phyloP scores from a whole-genome alignment of 2,113 vertebrate species.

The Megaptera novaeangliae region DNA sequence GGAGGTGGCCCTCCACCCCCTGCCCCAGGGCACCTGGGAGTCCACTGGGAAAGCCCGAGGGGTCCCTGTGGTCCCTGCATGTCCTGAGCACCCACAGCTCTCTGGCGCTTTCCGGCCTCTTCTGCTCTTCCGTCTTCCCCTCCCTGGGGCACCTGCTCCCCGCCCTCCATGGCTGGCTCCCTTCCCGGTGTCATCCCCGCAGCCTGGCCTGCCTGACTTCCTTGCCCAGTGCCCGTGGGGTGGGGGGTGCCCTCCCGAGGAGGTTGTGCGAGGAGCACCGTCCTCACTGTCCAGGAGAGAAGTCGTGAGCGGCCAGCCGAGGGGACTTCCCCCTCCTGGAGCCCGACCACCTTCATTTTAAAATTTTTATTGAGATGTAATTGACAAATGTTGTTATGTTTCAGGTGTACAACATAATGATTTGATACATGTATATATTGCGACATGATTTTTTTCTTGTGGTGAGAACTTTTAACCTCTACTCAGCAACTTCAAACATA shows the following conservation, averaged over 20 bases:
- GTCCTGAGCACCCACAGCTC: neutral
- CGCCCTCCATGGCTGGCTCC: no score
- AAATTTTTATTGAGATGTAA: neutral
- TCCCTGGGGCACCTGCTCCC: neutral
- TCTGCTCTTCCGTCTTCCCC: neutral
- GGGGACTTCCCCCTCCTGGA: no score
- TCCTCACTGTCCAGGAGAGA: neutral
- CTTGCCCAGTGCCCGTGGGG: neutral
- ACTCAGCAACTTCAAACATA: neutral
- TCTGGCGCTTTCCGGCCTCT: neutral
- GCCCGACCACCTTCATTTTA: rapidly evolving
- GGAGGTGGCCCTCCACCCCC: neutral
- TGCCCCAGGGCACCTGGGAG: neutral
- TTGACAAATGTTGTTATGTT: neutral
- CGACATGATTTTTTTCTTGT: neutral
- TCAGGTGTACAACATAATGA: neutral
- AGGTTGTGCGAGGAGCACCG: no score
- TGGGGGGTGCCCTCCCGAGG: neutral
- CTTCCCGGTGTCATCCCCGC: neutral
- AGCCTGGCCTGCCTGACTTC: neutral
- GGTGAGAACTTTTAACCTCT: neutral
- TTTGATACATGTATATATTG: neutral
- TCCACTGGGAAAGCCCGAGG: no score
- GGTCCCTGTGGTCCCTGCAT: no score
- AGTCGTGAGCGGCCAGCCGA: no score